phyloP scores from a whole-genome alignment of 2,113 vertebrate species.

The Desmodus rotundus region DNA sequence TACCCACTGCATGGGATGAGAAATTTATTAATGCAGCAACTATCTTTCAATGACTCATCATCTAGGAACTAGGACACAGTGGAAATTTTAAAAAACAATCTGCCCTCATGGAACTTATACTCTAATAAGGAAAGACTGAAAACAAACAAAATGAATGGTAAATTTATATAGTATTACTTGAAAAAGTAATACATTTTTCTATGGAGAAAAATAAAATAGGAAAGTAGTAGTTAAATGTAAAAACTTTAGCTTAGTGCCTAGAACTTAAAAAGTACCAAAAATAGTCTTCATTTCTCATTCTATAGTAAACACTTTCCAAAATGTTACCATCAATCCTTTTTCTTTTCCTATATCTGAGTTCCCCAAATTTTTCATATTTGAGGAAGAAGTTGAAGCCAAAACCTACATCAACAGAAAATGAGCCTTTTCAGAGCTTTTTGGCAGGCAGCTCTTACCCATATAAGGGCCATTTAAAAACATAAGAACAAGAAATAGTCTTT shows the following conservation, averaged over 20 bases:
- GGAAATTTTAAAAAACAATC: not conserved
- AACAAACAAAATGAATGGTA: constrained; percentile 7
- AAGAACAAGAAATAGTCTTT: not conserved
- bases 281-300: not conserved
- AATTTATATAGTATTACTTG: not conserved
- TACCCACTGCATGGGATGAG: not conserved
- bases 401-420: not conserved
- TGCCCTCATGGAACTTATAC: not conserved
- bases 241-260: not conserved
- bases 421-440: not conserved
- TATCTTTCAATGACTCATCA: not conserved
- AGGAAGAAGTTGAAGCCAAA: not conserved
- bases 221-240: not conserved
- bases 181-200: not conserved
- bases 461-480: not conserved
- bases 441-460: not conserved
- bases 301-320: not conserved
- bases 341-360: not conserved
- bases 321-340: not conserved
- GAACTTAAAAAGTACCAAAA: not conserved
- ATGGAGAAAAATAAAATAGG: not conserved
- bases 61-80: not conserved
- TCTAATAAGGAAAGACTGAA: not conserved
- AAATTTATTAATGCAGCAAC: not conserved
- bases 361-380: not conserved